Base-by-base conservation (phyloP, 2,113 vertebrate genomes). In the Phodopus roborovskii region DNA sequence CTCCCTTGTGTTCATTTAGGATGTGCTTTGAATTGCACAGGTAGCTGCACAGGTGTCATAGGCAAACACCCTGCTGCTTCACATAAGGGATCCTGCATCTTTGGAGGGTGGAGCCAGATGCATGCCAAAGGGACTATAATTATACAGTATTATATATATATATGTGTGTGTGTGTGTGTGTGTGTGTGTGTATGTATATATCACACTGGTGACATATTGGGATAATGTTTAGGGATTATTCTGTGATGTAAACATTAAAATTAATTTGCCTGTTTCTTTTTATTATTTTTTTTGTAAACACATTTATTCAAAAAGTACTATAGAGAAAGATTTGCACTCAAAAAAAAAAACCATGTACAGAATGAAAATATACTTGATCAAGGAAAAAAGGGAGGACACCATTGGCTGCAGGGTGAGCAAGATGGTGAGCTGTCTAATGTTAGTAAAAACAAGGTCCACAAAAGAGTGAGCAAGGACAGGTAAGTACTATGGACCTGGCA, bases 301-400 rank as follows among this genome's bases (percentile, higher is more conserved):
- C 39, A 6, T 86, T 86, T 48, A 68, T 85, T 66, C 97, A 98
- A 98, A 99, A 98, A 98, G 98, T 83, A 98, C 98, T 98, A 98
- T 91, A 0, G 96, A 98, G 96, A 94, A 98, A 98, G 95, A 97
- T 78, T 90, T 92, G 95, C 98, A 97, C 97, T 98, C 96, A 97
- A 98, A 98, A 98, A 98, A 92, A 7, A 68, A 96, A 98, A 96
- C 88, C 95, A 0, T 9, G 94, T 94, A 98, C 97, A 98, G 98
- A 98, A 98, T 98, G 94, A 98, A 98, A 97, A 98, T 96, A 97
- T 96, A 98, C 53, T 97, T 96, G 97, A 97, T 98, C 93, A 93
- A 96, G 96, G 94, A 95, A 66, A 92, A 95, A 94, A 87, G n/a
- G 77, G 96, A 22, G 56, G 42, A 17, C 16, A 95, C 95, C 95